phyloP scores from a whole-genome alignment of 2,888 invertebrate genomes.

The Tridacna crocea region DNA sequence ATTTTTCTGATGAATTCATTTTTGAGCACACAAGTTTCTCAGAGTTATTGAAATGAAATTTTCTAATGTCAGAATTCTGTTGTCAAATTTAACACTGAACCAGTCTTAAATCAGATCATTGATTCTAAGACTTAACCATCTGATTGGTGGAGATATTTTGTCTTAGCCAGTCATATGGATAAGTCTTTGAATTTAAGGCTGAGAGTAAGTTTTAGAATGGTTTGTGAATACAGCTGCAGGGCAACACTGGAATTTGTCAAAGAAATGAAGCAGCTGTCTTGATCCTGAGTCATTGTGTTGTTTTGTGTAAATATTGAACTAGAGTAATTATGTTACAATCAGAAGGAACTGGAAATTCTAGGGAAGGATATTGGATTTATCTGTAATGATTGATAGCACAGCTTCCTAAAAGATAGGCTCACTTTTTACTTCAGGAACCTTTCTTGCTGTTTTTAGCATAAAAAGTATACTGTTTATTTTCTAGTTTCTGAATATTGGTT shows the following conservation, averaged over 20 bases:
- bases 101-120: background rate
- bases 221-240: no score
- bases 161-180: no score
- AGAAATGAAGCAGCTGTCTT: conserved; percentile 7
- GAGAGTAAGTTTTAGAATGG: no score
- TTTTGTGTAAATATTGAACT: conserved; percentile 25
- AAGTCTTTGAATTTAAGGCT: no score
- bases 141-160: no score
- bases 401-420: background rate
- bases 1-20: conserved; percentile 21
- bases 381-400: background rate
- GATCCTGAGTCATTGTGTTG: conserved; percentile 13
- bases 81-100: background rate
- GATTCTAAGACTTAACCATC: no score
- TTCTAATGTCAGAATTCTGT: background rate
- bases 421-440: background rate
- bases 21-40: background rate
- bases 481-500: conserved; percentile 4
- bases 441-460: background rate
- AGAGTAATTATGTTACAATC: conserved; percentile 17
- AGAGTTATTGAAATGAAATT: background rate
- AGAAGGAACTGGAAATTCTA: background rate
- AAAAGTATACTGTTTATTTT: background rate
- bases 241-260: no score
- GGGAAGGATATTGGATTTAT: conserved; percentile 16